A percentile compares a stretch with the other conserved stretches of the same genome.
These are phyloP conservation scores for Scolopax mira DNA, from an alignment of 2,113 vertebrate genomes.

Conservation along the genomic window DNA sequence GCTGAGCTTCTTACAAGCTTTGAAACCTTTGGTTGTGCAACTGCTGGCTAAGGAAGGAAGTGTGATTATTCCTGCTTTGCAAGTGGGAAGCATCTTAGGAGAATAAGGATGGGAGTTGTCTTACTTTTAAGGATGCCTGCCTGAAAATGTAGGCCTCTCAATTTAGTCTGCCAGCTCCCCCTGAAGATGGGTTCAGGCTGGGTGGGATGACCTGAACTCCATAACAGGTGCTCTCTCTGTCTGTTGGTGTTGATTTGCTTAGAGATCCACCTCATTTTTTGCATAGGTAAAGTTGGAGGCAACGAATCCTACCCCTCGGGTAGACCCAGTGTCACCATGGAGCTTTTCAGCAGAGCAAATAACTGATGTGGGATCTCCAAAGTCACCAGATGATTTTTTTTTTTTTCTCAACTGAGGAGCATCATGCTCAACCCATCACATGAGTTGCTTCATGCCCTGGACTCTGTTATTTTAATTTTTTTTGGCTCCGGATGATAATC, in stretches of 20 bases:
- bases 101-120: neutral
- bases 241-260: neutral
- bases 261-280: neutral
- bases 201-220: neutral
- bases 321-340: rapidly evolving
- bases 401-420: neutral
- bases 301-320: neutral
- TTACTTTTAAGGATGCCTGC: neutral
- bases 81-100: neutral
- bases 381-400: neutral
- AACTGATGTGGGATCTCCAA: neutral
- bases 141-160: neutral
- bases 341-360: neutral
- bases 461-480: rapidly evolving
- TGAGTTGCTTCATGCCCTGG: neutral
- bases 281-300: neutral
- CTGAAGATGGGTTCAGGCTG: neutral
- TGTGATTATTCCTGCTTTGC: conserved; percentile 1
- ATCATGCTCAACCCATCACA: no score
- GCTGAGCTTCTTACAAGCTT: neutral
- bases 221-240: neutral
- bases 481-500: neutral
- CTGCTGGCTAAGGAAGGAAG: neutral
- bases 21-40: neutral
- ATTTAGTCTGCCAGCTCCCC: no score